Evolutionary conservation across 2,797 vertebrate species (phyloP), one percentile per base, ranked within the genome.

Genomic region (Okamejei kenojei): DNA sequence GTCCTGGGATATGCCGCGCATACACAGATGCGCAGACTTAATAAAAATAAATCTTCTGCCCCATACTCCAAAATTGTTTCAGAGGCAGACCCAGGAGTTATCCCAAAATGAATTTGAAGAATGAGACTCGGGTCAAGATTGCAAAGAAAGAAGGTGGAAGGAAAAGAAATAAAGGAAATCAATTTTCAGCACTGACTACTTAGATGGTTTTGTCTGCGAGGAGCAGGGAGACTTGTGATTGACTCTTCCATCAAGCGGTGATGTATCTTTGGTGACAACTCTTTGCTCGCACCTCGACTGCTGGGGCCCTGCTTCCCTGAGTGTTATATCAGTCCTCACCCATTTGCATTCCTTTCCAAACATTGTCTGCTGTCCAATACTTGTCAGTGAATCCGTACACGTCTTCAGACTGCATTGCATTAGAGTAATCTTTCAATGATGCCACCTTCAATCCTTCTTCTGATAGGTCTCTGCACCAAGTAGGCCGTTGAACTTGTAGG

Each of bases 11-110:
- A 61, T 13, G 4, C 45, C 63, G 23, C 1, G 15, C 21, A 61
- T 61, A n/a, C 82, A n/a, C 82, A 13, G 54, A 86, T 61, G 6
- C 82, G 17, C 29, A 63, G 10, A 45, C 45, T 29, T 82, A 61
- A 86, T 86, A 61, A 63, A 88, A 88, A 88, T 19, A 19, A 65
- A 88, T 88, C 84, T 88, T 32, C 61, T 38, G 29, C 58, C 38
- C 29, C 58, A 19, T 15, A 32, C 29, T 19, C 58, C 7, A 32
- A n/a, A 32, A 54, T 54, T 29, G 19, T 17, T 63, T 32, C 58
- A 32, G 6, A 32, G 29, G 82, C 82, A 65, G n/a, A 65, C 29
- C 23, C n/a, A 68, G 1, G 84, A n/a, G 61, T 35, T 68, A 10
- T 32, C 32, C 6, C 84, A 7, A 68, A 68, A 88, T 88, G 15